Evolutionary conservation across 1,140 invertebrate species (phyloP), one percentile per base, ranked within the genome.

Genomic region (Drosophila malerkotliana): DNA sequence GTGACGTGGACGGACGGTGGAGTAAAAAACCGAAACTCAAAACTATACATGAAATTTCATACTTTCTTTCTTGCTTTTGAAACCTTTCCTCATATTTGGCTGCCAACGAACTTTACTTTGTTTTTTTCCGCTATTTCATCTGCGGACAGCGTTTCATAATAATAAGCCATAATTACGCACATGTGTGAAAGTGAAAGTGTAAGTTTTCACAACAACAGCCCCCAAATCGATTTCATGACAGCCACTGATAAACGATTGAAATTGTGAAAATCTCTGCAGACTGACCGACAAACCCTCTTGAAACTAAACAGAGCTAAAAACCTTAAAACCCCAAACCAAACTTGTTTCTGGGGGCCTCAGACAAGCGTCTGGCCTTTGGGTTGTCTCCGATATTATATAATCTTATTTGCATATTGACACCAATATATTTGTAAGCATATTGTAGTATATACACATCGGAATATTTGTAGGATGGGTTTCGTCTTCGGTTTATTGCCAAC

Each of bases 381-480:
- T 37, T 39, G 47, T 48, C 41, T 54, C 9, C 21, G 53, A 41
- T 57, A 58, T 85, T 87, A 83, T 88, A 83, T 87, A 83, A 88
- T 39, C 60, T 48, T 30, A 77, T 87, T 87, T 87, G 67, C 83
- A 87, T 88, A 72, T 57, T 62, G 58, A 44, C 58, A 78, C 55
- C 30, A 21, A 58, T 41, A 72, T 32, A 78, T 28, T 4, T 32
- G 52, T 37, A 59, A 14, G 63, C 28, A 54, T 21, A 76, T 63
- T 44, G 58, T 76, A 74, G 67, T 67, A 78, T 73, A 62, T 41
- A 62, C 57, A 66, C 44, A 15, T 66, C 62, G 62, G 14, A 61
- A 18, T 58, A 77, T 84, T 89, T 84, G 67, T 77, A 90, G 87
- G 79, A 91, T 91, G 90, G 90, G 90, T 69, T 73, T 91, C 51